Evolutionary conservation across 2,113 vertebrate species (phyloP), one percentile per base, ranked within the genome.

Genomic region (Suricata suricatta): DNA sequence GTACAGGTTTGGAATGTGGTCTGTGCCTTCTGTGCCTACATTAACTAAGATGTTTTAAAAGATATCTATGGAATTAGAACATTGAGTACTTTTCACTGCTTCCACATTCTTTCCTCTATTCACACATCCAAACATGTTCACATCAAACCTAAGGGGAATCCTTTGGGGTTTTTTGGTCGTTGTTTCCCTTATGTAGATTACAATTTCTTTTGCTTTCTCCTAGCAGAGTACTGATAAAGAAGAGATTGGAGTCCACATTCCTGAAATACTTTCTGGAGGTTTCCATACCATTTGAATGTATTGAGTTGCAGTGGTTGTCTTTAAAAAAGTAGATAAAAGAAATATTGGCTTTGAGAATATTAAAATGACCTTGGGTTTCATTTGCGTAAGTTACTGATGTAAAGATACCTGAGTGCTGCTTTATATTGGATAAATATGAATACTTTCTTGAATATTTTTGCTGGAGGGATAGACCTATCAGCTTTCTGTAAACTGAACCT

Each of bases 271-370:
- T 83, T 76, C 15, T n/a, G 14, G 54, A 93, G 3, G 11, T 44
- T 97, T 90, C 44, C 21, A 41, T 77, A 84, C 50, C 27, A 57
- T 90, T 91, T 95, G 52, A 95, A 87, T 86, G 71, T 91, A 54
- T 66, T 79, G 35, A 15, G 14, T 41, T 69, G 35, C 19, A 15
- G 27, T 82, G 16, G 1, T 87, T 82, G 17, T 64, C 33, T 84
- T 54, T 68, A 23, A 33, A 88, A 69, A 87, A 79, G n/a, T 92
- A 2, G 7, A 35, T 72, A 76, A 71, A 71, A 74, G 41, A 93
- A 86, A 60, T 74, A 35, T 44, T 90, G 86, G 41, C 5, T 25
- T 85, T 74, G 71, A 93, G 68, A 94, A 80, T 94, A 68, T 95
- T 92, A 52, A 97, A 72, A 84, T 54, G 44, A 38, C 23, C 63